phyloP scores from a whole-genome alignment of 2,797 vertebrate genomes.

The Phataginus tricuspis region DNA sequence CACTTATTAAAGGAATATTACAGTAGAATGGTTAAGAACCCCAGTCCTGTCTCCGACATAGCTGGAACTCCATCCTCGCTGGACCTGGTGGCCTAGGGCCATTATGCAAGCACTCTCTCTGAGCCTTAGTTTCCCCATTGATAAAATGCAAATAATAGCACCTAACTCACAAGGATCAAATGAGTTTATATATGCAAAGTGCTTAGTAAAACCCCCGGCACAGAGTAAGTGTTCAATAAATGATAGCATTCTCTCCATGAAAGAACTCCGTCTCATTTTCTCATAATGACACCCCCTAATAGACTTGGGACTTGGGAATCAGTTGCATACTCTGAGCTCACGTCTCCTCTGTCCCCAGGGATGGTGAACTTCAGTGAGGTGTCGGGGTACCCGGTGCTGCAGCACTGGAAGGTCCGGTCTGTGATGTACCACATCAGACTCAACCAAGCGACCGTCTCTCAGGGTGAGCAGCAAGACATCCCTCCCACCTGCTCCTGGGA shows the following conservation, averaged over 20 bases:
- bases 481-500: no score
- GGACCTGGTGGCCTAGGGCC: neutral
- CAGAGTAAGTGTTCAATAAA: neutral
- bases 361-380: conserved; percentile 99
- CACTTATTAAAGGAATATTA: neutral
- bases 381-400: conserved; percentile 95
- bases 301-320: neutral
- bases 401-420: conserved; percentile 96
- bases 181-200: neutral
- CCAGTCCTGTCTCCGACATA: neutral
- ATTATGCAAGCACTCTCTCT: neutral
- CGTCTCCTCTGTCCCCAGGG: conserved; percentile 85
- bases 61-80: neutral
- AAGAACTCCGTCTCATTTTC: neutral
- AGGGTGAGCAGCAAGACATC: conserved; percentile 87
- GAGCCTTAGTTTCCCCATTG: neutral
- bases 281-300: neutral
- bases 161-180: neutral
- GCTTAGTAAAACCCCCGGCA: neutral
- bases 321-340: fast-evolving
- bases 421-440: conserved; percentile 96
- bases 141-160: neutral
- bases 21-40: neutral
- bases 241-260: neutral
- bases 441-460: conserved; percentile 94